Conservation (phyloP, 1,140 invertebrate species). For the Drosophila trapezifrons region DNA sequence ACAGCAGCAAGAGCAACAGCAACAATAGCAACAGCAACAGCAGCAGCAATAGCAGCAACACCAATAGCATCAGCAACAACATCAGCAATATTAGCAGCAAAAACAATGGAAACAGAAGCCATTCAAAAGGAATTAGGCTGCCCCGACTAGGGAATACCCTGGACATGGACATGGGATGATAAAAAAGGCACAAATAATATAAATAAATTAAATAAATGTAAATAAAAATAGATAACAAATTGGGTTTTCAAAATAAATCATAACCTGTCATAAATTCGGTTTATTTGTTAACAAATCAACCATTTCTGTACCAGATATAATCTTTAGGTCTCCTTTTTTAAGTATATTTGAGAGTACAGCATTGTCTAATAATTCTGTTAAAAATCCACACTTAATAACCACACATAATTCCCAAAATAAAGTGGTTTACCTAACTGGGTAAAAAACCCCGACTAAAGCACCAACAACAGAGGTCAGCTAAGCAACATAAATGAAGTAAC, state of each 20-base stretch:
- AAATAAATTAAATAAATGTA: neutral
- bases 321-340: neutral
- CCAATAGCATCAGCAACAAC: neutral
- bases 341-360: neutral
- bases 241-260: too few relatives aligned
- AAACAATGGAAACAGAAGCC: neutral
- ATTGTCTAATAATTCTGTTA: too few relatives aligned
- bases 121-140: neutral
- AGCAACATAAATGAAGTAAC: constrained; percentile 62
- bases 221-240: neutral
- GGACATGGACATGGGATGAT: too few relatives aligned
- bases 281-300: neutral
- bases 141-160: neutral
- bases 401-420: neutral
- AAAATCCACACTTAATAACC: too few relatives aligned
- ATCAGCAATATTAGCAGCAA: constrained; percentile 10
- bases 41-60: too few relatives aligned
- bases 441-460: too few relatives aligned
- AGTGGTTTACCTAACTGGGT: too few relatives aligned
- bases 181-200: accelerated
- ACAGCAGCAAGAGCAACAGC: constrained; percentile 13
- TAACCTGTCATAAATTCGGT: too few relatives aligned
- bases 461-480: constrained; percentile 17
- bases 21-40: neutral
- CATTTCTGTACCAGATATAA: too few relatives aligned